Evolutionary conservation across 2,113 vertebrate genomes (phyloP).

Genomic region (Axis porcinus): DNA sequence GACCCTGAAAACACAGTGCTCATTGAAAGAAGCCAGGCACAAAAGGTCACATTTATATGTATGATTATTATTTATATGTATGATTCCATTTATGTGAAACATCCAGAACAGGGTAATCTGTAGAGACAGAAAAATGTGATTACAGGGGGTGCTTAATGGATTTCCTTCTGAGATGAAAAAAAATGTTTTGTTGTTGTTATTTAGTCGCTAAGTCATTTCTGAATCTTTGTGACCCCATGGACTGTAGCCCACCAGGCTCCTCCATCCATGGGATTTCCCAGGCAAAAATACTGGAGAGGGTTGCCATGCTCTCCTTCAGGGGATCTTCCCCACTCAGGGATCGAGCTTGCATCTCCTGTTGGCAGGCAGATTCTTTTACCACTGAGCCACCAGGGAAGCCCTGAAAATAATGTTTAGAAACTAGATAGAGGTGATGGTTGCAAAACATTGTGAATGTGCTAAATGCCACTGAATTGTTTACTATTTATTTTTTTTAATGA

Average conservation of each 20-base stretch:
- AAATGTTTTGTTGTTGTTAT: neutral
- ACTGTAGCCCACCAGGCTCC: neutral
- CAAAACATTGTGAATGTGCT: neutral
- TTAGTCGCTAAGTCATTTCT: neutral
- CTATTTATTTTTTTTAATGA: neutral
- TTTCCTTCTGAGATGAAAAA: neutral
- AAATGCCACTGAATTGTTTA: neutral
- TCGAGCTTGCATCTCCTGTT: neutral
- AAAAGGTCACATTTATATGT: neutral
- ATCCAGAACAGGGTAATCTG: neutral
- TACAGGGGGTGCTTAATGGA: neutral
- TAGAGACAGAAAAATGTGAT: neutral
- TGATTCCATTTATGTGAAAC: no score
- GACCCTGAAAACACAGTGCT: neutral
- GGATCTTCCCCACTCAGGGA: neutral
- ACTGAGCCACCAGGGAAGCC: neutral
- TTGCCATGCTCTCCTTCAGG: neutral
- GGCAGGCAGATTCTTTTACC: neutral
- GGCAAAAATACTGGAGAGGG: neutral
- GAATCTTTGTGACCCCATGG: neutral
- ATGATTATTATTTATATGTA: neutral
- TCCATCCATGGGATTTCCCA: neutral
- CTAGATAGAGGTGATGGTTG: neutral
- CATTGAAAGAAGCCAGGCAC: neutral
- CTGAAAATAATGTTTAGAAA: neutral